phyloP scores from a whole-genome alignment of 2,888 invertebrate species.

The Chamaedrilus cognettii region DNA sequence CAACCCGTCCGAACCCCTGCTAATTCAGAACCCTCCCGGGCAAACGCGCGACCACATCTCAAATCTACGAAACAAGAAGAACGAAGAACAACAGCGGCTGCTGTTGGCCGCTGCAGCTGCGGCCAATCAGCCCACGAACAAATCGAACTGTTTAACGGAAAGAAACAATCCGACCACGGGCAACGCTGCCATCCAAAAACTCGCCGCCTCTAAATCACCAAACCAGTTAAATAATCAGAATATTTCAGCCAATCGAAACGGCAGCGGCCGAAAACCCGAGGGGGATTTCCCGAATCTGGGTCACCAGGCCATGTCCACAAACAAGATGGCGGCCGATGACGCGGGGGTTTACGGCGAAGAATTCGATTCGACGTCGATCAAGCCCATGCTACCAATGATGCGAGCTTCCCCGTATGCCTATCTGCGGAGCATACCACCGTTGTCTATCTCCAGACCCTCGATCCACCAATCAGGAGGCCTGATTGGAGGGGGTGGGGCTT shows the following conservation, averaged over 20 bases:
- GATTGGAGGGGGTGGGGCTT: constrained; percentile 33
- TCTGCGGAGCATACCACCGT: constrained; percentile 37
- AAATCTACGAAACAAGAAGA: constrained; percentile 31
- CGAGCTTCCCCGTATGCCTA: constrained; percentile 50
- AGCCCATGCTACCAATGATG: constrained; percentile 87
- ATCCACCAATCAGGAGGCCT: constrained; percentile 47
- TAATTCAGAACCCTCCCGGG: neutral
- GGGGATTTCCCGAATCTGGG: no score
- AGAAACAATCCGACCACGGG: no score
- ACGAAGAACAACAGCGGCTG: constrained; percentile 11
- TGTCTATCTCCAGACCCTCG: constrained; percentile 30
- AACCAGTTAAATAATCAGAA: neutral
- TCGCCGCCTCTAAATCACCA: neutral
- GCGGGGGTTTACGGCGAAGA: constrained; percentile 7
- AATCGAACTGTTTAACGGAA: no score
- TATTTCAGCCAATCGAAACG: neutral
- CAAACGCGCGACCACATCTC: constrained; percentile 36
- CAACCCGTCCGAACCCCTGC: no score
- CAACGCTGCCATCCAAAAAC: neutral
- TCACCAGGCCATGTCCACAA: no score
- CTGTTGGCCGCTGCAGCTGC: no score
- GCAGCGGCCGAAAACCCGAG: neutral
- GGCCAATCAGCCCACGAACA: no score
- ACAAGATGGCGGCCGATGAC: neutral
- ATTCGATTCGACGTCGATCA: constrained; percentile 64